Percentiles rank a stretch among this genome's conserved stretches.
phyloP scores from a whole-genome alignment of 2,797 vertebrate species.

The Acipenser oxyrinchus region DNA sequence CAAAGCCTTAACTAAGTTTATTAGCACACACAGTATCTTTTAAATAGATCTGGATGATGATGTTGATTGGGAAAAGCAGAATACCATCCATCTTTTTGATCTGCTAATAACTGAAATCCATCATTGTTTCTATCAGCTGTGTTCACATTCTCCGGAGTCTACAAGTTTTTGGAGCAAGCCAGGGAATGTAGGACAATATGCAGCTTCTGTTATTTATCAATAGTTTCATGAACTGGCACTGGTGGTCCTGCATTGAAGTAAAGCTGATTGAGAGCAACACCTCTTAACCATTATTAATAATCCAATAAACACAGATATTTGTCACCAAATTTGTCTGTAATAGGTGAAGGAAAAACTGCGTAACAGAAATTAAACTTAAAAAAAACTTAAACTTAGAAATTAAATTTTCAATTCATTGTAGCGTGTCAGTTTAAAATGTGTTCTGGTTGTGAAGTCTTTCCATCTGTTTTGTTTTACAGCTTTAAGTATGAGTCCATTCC shows the following conservation, averaged over 20 bases:
- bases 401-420: too few species aligned
- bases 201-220: slow-evolving; percentile 28
- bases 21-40: slow-evolving; percentile 85
- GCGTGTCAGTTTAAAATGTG: too few species aligned
- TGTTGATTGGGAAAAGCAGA: slow-evolving; percentile 91
- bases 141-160: slow-evolving; percentile 50
- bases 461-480: too few species aligned
- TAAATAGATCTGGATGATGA: slow-evolving; percentile 99
- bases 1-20: slow-evolving; percentile 94
- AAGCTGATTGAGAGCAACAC: background rate
- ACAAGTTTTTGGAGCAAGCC: slow-evolving; percentile 48
- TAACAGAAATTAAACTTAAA: too few species aligned
- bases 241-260: background rate
- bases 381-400: too few species aligned
- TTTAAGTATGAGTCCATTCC: too few species aligned
- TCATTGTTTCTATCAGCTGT: slow-evolving; percentile 73
- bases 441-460: too few species aligned
- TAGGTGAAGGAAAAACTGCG: too few species aligned
- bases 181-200: slow-evolving; percentile 42
- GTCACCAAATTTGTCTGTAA: too few species aligned
- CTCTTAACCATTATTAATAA: slow-evolving; percentile 3
- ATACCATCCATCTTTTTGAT: slow-evolving; percentile 96
- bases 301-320: background rate
- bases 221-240: slow-evolving; percentile 18
- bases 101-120: slow-evolving; percentile 99